Evolutionary conservation across 2,797 vertebrate genomes (phyloP).

Genomic region (Enteromius thamalakanensis): DNA sequence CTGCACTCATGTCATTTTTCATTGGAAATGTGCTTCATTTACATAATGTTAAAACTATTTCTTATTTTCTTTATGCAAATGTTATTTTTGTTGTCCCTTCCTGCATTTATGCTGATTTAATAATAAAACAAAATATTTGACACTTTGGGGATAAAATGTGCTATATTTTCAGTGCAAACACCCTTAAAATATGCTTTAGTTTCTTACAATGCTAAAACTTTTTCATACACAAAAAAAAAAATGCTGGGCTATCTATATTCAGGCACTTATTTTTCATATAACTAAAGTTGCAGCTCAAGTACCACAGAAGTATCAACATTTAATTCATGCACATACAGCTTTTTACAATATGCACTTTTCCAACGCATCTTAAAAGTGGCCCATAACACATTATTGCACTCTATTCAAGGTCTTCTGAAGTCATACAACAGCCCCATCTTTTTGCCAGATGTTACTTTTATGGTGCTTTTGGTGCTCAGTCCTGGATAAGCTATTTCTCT

Average conservation of each 20-base stretch:
- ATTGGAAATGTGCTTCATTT: neutral
- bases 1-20: neutral
- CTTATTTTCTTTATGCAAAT: neutral
- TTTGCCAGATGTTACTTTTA: neutral
- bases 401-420: neutral
- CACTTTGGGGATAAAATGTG: neutral
- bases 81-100: neutral
- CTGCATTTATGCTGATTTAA: neutral
- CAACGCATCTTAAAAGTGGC: constrained; percentile 2
- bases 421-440: too few relatives aligned
- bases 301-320: too few relatives aligned
- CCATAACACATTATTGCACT: neutral
- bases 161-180: neutral
- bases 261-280: neutral
- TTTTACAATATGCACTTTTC: neutral
- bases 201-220: neutral
- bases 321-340: neutral
- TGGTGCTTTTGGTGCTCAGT: neutral
- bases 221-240: neutral
- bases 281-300: neutral
- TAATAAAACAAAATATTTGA: too few relatives aligned
- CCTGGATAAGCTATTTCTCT: neutral
- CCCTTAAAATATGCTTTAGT: too few relatives aligned
- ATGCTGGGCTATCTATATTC: neutral
- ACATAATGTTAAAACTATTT: neutral